A percentile compares a stretch with the other conserved stretches of the same genome.
Conservation (phyloP, 2,113 vertebrate species). For the Galemys pyrenaicus region DNA sequence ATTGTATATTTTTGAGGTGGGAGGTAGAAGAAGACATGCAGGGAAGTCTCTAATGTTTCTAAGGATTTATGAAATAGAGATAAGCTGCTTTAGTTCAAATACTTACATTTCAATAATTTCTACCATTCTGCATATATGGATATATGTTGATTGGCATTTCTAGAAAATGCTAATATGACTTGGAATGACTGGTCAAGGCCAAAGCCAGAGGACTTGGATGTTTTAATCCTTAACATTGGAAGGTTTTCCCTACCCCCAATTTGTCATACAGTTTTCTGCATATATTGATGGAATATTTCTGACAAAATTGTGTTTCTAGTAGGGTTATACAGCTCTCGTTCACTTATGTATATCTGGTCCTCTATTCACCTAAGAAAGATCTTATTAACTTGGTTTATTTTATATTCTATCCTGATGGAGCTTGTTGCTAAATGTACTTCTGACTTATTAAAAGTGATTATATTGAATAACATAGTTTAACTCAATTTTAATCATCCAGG, state of each 20-base stretch:
- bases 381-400: neutral
- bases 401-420: neutral
- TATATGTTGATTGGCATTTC: slow-evolving; percentile 16
- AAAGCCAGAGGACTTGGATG: neutral
- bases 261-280: neutral
- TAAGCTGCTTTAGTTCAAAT: neutral
- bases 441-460: neutral
- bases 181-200: neutral
- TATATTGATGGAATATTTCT: neutral
- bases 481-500: neutral
- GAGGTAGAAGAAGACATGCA: neutral
- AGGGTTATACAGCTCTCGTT: neutral
- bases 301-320: neutral
- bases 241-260: neutral
- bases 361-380: neutral
- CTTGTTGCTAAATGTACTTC: slow-evolving; percentile 4
- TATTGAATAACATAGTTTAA: neutral
- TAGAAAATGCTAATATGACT: neutral
- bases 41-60: neutral
- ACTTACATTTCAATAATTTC: neutral
- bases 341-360: neutral
- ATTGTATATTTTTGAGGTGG: neutral
- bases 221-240: neutral
- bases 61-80: neutral
- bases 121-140: neutral